Conservation (phyloP, 1,140 invertebrate species). For the Meloidogyne chitwoodi region DNA sequence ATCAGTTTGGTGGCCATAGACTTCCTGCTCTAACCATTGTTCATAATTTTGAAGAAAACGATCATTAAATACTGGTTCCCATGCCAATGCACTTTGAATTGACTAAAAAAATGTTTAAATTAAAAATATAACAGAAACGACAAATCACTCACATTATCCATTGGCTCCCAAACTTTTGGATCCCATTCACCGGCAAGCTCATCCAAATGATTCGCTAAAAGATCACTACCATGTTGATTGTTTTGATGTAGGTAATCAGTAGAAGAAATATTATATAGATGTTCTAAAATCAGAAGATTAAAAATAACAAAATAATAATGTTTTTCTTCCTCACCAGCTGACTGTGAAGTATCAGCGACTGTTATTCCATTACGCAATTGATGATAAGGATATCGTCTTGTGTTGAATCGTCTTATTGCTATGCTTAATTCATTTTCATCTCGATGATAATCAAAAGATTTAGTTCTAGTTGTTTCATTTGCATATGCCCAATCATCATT, state of each 20-base stretch:
- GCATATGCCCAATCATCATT: conserved; percentile 99
- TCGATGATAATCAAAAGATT: conserved; percentile 90
- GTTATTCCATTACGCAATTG: neutral
- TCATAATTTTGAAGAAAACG: conserved; percentile 87
- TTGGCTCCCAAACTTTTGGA: conserved; percentile 15
- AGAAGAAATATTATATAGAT: neutral
- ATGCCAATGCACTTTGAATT: conserved; percentile 74
- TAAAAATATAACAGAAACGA: neutral
- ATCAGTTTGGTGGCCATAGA: conserved; percentile 74
- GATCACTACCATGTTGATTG: neutral
- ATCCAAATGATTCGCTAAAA: neutral
- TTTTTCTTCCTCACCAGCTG: neutral
- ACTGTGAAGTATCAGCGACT: neutral
- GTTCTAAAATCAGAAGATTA: neutral
- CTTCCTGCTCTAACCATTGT: conserved; percentile 90
- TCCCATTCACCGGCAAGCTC: conserved; percentile 14
- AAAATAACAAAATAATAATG: too few relatives aligned
- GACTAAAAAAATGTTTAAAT: conserved; percentile 64
- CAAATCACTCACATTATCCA: conserved; percentile 11
- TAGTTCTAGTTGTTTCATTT: conserved; percentile 85
- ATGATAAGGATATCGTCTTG: conserved; percentile 74
- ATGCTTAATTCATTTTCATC: conserved; percentile 89
- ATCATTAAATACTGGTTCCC: conserved; percentile 73
- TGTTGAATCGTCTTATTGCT: conserved; percentile 90
- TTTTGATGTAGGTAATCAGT: neutral